Conservation (phyloP, 2,797 vertebrate species). For the Mus minutoides region DNA sequence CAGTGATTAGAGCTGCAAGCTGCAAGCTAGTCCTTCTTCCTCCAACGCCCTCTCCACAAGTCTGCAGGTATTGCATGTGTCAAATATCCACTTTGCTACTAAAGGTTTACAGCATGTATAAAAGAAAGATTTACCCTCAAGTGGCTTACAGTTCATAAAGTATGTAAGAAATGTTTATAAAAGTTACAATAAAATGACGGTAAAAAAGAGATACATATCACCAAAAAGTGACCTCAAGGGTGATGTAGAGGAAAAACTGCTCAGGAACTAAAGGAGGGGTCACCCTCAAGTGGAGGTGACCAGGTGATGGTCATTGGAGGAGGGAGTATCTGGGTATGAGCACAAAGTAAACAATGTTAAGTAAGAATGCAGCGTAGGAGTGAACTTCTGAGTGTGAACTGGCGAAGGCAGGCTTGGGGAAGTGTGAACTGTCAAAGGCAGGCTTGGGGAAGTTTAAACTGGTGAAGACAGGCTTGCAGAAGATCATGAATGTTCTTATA, state of each 20-base stretch:
- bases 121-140: background rate
- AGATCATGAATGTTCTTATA: background rate
- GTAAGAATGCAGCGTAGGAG: background rate
- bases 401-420: background rate
- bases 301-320: background rate
- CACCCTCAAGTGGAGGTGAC: background rate
- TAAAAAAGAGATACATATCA: background rate
- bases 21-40: background rate
- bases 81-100: background rate
- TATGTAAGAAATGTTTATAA: background rate
- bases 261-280: background rate
- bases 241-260: background rate
- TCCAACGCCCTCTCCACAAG: background rate
- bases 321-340: background rate
- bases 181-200: background rate
- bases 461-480: background rate
- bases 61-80: background rate
- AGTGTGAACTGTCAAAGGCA: background rate
- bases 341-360: background rate
- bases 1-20: background rate
- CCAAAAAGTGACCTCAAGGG: background rate
- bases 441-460: background rate
- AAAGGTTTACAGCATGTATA: background rate
- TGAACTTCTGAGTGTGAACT: background rate
- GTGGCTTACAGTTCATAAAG: background rate